Percentiles rank a stretch among this genome's conserved stretches.
These are phyloP conservation scores for Erebia epiphron DNA, from an alignment of 2,888 invertebrate species.

Conservation along the genomic window DNA sequence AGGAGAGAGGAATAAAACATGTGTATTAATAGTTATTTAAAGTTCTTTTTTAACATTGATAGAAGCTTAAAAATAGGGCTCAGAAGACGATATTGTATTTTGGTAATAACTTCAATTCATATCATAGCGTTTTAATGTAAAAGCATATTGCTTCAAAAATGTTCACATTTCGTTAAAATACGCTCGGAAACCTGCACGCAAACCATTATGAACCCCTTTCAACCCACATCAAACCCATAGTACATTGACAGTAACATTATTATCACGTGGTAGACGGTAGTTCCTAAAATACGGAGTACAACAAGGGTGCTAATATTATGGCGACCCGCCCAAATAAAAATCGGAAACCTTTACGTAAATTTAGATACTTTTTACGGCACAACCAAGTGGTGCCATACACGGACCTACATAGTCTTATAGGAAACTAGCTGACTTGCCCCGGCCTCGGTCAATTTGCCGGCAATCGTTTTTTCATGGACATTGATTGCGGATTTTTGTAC, in stretches of 20 bases:
- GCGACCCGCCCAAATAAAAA: constrained; percentile 29
- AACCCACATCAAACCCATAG: constrained; percentile 37
- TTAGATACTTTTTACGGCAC: constrained; percentile 14
- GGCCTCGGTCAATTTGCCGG: too few species aligned
- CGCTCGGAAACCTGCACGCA: constrained; percentile 34
- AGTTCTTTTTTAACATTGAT: too few species aligned
- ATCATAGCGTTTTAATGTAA: constrained; percentile 11
- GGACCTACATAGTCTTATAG: background rate
- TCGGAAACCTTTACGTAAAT: constrained; percentile 24
- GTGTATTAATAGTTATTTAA: too few species aligned
- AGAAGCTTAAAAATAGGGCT: too few species aligned
- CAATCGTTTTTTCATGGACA: too few species aligned
- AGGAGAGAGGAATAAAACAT: too few species aligned
- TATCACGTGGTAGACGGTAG: constrained; percentile 34
- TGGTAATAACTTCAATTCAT: constrained; percentile 17
- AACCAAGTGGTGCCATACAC: constrained; percentile 9
- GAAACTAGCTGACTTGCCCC: background rate
- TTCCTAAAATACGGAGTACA: constrained; percentile 15
- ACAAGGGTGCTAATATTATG: constrained; percentile 25
- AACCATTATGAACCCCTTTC: constrained; percentile 38
- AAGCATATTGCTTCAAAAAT: constrained; percentile 23
- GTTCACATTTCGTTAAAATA: constrained; percentile 25
- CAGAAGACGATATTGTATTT: background rate
- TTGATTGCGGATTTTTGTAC: too few species aligned
- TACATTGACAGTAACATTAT: constrained; percentile 39